Evolutionary conservation across 2,797 vertebrate species (phyloP).

Genomic region (Epinephelus awoara): DNA sequence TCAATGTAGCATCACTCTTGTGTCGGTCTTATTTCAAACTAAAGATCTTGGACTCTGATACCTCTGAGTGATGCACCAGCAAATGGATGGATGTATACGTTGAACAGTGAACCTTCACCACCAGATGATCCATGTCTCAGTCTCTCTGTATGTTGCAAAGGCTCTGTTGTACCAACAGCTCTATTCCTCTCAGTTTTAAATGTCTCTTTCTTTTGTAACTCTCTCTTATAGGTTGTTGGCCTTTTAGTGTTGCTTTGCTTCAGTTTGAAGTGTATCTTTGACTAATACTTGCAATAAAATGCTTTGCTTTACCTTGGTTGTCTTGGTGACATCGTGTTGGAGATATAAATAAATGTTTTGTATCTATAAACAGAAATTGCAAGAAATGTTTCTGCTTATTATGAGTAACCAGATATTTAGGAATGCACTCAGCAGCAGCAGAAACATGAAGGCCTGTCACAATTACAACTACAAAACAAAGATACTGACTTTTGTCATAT

Average conservation of each 20-base stretch:
- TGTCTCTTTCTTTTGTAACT: conserved; percentile 85
- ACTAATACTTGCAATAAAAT: conserved; percentile 95
- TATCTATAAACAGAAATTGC: background rate
- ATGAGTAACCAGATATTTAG: background rate
- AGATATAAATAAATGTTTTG: background rate
- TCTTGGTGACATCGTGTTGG: conserved; percentile 7
- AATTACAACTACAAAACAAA: background rate
- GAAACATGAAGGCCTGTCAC: background rate
- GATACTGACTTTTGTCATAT: background rate
- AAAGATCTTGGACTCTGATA: conserved; percentile 66
- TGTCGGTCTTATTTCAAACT: conserved; percentile 60
- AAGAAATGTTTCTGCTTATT: background rate
- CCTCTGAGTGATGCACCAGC: conserved; percentile 77
- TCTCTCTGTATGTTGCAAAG: conserved; percentile 83
- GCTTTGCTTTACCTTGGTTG: conserved; percentile 86
- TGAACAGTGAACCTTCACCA: conserved; percentile 58
- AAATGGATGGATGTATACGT: conserved; percentile 56
- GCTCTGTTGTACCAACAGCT: conserved; percentile 86
- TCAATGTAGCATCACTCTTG: conserved; percentile 55
- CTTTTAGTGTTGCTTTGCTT: conserved; percentile 92
- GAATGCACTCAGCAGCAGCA: background rate
- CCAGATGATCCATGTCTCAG: conserved; percentile 77
- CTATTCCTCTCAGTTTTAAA: conserved; percentile 82
- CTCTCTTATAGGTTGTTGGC: conserved; percentile 83
- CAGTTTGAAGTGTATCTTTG: conserved; percentile 92